Percentiles rank a stretch among this genome's conserved stretches.
Conservation (phyloP, 2,113 vertebrate species). For the Brevimyrus niger region DNA sequence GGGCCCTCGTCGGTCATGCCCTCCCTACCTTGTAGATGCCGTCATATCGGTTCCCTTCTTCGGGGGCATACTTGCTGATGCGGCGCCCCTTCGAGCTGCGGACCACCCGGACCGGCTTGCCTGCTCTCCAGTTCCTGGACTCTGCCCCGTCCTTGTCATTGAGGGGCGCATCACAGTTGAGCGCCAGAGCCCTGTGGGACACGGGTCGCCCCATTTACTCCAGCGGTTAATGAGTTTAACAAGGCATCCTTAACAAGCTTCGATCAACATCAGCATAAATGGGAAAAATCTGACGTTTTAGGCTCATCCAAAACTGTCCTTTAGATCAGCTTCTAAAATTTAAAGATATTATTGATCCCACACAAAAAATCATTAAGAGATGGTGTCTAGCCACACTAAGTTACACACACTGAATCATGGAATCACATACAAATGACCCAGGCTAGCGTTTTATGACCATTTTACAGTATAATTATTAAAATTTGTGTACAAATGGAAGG, state of each 20-base stretch:
- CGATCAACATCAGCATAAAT: background rate
- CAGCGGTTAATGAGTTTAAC: background rate
- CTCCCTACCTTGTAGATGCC: constrained; percentile 93
- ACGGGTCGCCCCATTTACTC: constrained; percentile 8
- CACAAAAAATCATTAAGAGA: background rate
- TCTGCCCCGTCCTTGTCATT: constrained; percentile 97
- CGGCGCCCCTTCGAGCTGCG: constrained; percentile 94
- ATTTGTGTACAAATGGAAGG: constrained; percentile 1
- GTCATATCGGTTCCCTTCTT: constrained; percentile 97
- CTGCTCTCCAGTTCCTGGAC: constrained; percentile 93
- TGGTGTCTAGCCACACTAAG: background rate
- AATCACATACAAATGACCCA: background rate
- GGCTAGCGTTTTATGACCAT: background rate
- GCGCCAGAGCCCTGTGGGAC: constrained; percentile 79
- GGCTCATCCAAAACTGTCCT: background rate
- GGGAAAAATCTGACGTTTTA: background rate
- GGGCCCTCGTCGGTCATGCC: background rate
- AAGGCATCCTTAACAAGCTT: background rate
- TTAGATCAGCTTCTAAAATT: background rate
- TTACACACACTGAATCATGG: background rate
- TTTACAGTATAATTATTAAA: background rate
- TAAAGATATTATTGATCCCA: background rate
- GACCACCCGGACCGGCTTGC: constrained; percentile 92
- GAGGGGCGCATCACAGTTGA: constrained; percentile 93
- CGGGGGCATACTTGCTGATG: constrained; percentile 96